phyloP scores from a whole-genome alignment of 1,140 invertebrate genomes.

The Hyposmocoma kahamanoa region DNA sequence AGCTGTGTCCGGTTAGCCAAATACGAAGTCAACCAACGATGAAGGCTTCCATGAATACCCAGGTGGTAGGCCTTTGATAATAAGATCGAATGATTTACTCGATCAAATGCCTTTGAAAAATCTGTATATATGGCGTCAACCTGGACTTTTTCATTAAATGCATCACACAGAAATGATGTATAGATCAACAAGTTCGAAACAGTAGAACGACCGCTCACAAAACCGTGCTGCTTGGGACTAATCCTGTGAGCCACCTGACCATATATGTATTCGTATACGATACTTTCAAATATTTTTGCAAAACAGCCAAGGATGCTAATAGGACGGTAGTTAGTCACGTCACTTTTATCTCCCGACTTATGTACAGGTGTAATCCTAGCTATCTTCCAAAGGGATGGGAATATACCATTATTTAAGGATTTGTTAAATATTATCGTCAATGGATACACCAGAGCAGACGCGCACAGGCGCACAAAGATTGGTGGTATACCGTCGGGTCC shows the following conservation, averaged over 20 bases:
- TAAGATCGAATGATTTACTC: constrained; percentile 15
- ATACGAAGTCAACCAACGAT: constrained; percentile 13
- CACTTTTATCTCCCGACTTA: no score
- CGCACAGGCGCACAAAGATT: neutral
- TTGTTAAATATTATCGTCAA: constrained; percentile 9
- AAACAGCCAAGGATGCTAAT: constrained; percentile 5
- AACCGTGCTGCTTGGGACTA: no score
- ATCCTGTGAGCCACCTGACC: no score
- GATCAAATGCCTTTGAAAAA: no score
- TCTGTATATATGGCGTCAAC: no score
- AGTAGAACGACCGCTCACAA: no score
- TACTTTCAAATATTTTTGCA: constrained; percentile 3
- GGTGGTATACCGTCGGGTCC: no score
- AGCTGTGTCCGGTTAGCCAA: constrained; percentile 8
- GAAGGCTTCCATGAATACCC: constrained; percentile 10
- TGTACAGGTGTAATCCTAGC: neutral
- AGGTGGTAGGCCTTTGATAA: constrained; percentile 8
- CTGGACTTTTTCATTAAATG: no score
- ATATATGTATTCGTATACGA: no score
- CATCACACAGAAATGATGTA: neutral
- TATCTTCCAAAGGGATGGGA: constrained; percentile 7
- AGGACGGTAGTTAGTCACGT: constrained; percentile 6
- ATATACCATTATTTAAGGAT: neutral
- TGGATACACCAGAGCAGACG: no score
- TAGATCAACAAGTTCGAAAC: constrained; percentile 5